Base-by-base conservation (phyloP, 2,797 vertebrate genomes). In the Loriculus beryllinus region DNA sequence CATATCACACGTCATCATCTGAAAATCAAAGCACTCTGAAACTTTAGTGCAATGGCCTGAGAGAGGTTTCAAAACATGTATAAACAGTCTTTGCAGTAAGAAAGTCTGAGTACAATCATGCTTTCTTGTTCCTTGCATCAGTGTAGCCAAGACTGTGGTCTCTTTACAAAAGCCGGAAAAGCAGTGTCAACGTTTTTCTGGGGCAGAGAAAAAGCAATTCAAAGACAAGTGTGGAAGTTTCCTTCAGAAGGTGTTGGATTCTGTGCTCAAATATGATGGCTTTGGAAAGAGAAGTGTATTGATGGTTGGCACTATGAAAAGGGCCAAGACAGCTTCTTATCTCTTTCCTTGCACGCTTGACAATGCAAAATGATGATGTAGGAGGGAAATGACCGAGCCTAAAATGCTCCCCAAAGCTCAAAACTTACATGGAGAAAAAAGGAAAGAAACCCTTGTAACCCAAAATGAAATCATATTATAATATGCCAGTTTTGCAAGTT, bases 281-380 rank as follows among this genome's bases (percentile, higher is more conserved):
- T 68, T 77, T 1, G 1, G 49, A 91, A 87, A 85, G 71, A 76
- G 86, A 60, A 91, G 19, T 29, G 6, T 6, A 11, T 51, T 82
- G 80, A 79, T 92, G 77, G 94, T 85, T 51, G 43, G 68, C 64
- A 7, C 37, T 43, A 39, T 3, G 3, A 74, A 82, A 88, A 83
- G n/a, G 65, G 80, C 43, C 7, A 75, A 84, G 64, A 71, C n/a
- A 87, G 64, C 49, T 76, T 74, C 84, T 65, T 47, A 49, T 45
- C 60, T 83, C 56, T 79, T 92, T 71, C 86, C 86, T 82, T 65
- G 77, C 51, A 59, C 71, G 74, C 17, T 69, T 96, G 86, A 67
- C 78, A 78, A 54, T 65, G 72, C 48, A 78, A 93, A 91, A 90
- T 86, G 42, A 82, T 80, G 68, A 81, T 56, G 28, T 45, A 82